These are phyloP conservation scores for Oxygymnocypris stewartii DNA, from an alignment of 2,113 vertebrate species.

Conservation along the genomic window DNA sequence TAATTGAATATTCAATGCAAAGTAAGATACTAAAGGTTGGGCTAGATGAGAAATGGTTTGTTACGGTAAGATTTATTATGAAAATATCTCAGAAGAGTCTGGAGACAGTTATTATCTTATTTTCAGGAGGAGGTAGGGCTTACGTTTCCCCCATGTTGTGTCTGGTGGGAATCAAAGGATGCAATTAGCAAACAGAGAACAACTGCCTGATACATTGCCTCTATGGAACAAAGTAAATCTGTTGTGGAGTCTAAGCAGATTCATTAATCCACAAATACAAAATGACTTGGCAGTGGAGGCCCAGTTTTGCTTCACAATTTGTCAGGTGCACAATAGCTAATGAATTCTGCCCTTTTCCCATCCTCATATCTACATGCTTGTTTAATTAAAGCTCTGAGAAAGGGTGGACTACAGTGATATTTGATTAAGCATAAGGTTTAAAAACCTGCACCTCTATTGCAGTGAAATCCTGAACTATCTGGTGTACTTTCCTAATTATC, in stretches of 20 bases:
- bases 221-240: slow-evolving; percentile 52
- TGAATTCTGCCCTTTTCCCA: slow-evolving; percentile 45
- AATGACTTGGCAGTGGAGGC: slow-evolving; percentile 44
- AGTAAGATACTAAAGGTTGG: slow-evolving; percentile 5
- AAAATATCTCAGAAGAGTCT: slow-evolving; percentile 28
- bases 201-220: slow-evolving; percentile 52
- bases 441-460: slow-evolving; percentile 8
- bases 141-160: slow-evolving; percentile 45
- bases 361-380: slow-evolving; percentile 31
- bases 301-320: slow-evolving; percentile 45
- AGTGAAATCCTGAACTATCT: slow-evolving; percentile 14
- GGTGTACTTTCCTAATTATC: not conserved
- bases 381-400: slow-evolving; percentile 52
- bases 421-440: slow-evolving; percentile 41
- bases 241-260: slow-evolving; percentile 48
- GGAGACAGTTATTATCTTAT: slow-evolving; percentile 24
- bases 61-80: slow-evolving; percentile 16
- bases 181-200: slow-evolving; percentile 57
- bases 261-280: slow-evolving; percentile 57
- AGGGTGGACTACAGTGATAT: slow-evolving; percentile 21
- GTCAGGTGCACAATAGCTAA: slow-evolving; percentile 57
- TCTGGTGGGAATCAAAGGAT: slow-evolving; percentile 50
- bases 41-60: not conserved
- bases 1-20: not conserved
- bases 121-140: slow-evolving; percentile 23